Conservation (phyloP, 1,140 invertebrate genomes). For the Penaeus chinensis region DNA sequence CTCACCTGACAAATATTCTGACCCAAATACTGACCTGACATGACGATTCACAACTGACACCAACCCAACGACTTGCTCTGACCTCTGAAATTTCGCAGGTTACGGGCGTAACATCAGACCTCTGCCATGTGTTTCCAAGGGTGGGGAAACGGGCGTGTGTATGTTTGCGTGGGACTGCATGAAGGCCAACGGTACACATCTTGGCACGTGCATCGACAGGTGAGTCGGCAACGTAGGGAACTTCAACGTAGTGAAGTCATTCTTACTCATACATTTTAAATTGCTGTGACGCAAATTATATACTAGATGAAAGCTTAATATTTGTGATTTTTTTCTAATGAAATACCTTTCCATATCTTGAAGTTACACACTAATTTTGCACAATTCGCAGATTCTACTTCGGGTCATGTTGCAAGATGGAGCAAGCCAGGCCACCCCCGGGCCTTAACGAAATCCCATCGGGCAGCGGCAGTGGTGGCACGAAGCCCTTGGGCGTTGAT, state of each 20-base stretch:
- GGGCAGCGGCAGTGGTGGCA: too few species aligned
- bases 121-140: constrained; percentile 84
- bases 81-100: constrained; percentile 71
- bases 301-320: too few species aligned
- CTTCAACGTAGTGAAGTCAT: neutral
- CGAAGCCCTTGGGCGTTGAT: too few species aligned
- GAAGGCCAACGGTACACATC: constrained; percentile 88
- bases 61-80: neutral
- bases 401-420: too few species aligned
- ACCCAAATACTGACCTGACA: neutral
- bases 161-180: constrained; percentile 95
- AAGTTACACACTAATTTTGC: too few species aligned
- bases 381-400: too few species aligned
- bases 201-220: constrained; percentile 89
- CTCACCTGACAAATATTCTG: neutral
- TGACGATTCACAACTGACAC: neutral
- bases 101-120: constrained; percentile 87
- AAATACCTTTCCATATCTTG: too few species aligned
- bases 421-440: too few species aligned
- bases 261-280: too few species aligned
- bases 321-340: too few species aligned
- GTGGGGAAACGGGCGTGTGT: constrained; percentile 84
- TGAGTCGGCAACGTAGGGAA: neutral
- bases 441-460: too few species aligned
- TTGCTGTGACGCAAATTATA: too few species aligned